These are phyloP conservation scores for Rapana venosa DNA, from an alignment of 2,888 invertebrate genomes.

Conservation along the genomic window DNA sequence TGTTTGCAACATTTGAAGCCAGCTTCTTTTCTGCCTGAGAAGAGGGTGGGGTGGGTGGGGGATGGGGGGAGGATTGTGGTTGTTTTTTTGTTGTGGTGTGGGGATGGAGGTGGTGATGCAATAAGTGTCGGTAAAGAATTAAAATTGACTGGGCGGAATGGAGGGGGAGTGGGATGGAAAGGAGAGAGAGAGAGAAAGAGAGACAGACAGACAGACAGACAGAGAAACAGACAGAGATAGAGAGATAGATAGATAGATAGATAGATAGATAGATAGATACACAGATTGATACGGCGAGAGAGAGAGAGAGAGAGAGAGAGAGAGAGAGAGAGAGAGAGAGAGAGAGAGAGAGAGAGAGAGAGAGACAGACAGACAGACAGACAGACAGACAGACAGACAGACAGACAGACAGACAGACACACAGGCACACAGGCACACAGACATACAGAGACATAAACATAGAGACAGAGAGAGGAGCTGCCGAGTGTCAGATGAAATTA, in stretches of 20 bases:
- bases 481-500: no score
- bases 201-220: neutral
- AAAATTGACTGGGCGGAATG: neutral
- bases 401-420: neutral
- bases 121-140: no score
- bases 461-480: no score
- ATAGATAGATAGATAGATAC: slow-evolving; percentile 30
- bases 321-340: neutral
- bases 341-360: slow-evolving; percentile 28
- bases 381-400: slow-evolving; percentile 28
- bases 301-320: no score
- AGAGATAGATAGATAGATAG: slow-evolving; percentile 33
- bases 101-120: no score
- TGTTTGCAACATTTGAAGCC: no score
- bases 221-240: slow-evolving; percentile 2
- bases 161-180: neutral
- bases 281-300: neutral
- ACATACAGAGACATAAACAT: neutral
- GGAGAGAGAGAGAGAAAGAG: neutral
- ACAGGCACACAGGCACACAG: neutral
- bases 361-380: slow-evolving; percentile 36
- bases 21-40: no score
- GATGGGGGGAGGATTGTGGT: no score
- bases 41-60: no score
- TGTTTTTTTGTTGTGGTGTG: no score